A percentile compares a stretch with the other conserved stretches of the same genome.
phyloP scores from a whole-genome alignment of 2,797 vertebrate species.

The Alexandromys oeconomus region DNA sequence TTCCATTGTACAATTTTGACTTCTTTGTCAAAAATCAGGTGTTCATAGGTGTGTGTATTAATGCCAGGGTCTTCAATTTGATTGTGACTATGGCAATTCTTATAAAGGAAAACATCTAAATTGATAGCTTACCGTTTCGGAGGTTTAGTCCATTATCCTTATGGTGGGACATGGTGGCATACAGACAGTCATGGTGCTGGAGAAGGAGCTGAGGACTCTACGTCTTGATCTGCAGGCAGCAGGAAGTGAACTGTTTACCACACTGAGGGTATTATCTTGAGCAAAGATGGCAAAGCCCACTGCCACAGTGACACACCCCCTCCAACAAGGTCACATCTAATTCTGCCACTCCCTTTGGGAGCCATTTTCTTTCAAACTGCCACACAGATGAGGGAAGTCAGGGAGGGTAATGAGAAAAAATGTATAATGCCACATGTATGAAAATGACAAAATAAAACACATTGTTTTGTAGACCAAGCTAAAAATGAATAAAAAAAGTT shows the following conservation, averaged over 20 bases:
- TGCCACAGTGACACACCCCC: background rate
- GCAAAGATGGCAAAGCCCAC: background rate
- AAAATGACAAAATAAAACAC: background rate
- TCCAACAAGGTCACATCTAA: background rate
- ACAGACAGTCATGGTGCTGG: background rate
- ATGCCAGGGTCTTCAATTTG: no score
- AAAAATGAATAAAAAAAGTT: background rate
- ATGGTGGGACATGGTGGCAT: background rate
- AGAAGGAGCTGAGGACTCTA: background rate
- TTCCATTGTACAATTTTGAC: no score
- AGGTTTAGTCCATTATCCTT: background rate
- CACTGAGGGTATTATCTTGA: background rate
- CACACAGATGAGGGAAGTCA: background rate
- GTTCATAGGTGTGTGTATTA: no score
- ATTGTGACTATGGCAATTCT: background rate
- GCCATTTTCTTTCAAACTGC: background rate
- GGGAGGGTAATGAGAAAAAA: background rate
- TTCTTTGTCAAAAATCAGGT: no score
- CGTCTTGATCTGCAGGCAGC: background rate
- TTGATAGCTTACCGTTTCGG: background rate
- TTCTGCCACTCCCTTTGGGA: background rate
- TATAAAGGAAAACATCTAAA: background rate
- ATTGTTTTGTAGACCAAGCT: background rate
- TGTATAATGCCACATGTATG: background rate
- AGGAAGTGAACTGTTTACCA: background rate